These are phyloP conservation scores for Cataglyphis cursor DNA, from an alignment of 2,888 invertebrate species.

Conservation along the genomic window DNA sequence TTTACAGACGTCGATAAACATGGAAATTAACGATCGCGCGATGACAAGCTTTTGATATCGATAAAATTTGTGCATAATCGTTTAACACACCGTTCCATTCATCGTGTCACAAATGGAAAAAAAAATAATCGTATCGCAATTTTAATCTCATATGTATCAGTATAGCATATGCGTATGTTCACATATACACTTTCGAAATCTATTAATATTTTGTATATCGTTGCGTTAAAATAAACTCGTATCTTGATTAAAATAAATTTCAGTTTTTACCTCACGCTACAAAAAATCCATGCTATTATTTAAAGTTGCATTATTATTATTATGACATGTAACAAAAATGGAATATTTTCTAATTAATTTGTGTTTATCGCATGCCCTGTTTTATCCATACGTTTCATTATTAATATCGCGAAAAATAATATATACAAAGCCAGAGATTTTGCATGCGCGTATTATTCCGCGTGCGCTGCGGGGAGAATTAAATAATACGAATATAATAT, in stretches of 20 bases:
- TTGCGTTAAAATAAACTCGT: neutral
- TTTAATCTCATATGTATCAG: neutral
- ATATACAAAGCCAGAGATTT: slow-evolving; percentile 17
- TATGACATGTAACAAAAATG: neutral
- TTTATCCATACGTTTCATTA: neutral
- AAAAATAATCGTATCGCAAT: slow-evolving; percentile 29
- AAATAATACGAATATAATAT: slow-evolving; percentile 42
- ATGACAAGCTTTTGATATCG: slow-evolving; percentile 42
- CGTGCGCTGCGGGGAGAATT: slow-evolving; percentile 2
- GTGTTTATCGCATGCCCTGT: slow-evolving; percentile 6
- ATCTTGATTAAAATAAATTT: neutral
- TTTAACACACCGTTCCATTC: slow-evolving; percentile 29
- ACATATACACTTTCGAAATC: neutral
- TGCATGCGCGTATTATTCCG: too few species aligned
- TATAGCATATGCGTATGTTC: neutral
- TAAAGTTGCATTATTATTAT: neutral
- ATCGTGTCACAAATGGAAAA: slow-evolving; percentile 14
- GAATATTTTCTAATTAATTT: slow-evolving; percentile 42
- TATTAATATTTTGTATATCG: neutral
- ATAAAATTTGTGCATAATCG: slow-evolving; percentile 33
- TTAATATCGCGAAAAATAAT: slow-evolving; percentile 36
- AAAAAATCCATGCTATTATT: slow-evolving; percentile 5
- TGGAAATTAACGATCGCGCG: slow-evolving; percentile 48
- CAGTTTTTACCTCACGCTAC: neutral
- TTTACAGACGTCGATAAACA: slow-evolving; percentile 50